Evolutionary conservation across 2,113 vertebrate species (phyloP), one percentile per base, ranked within the genome.

Genomic region (Nycticorax nycticorax): DNA sequence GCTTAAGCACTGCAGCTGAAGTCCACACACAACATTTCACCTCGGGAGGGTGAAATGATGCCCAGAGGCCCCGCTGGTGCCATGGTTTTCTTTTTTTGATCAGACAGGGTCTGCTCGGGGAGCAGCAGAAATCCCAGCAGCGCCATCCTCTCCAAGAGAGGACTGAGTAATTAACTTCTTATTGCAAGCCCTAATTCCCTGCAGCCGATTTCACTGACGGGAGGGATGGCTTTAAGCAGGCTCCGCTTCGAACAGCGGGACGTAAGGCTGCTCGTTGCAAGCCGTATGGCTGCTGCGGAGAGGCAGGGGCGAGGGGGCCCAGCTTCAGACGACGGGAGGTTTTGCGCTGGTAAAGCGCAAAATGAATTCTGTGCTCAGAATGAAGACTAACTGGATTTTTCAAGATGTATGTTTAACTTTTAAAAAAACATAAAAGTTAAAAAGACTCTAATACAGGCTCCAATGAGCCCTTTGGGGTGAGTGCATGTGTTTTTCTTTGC

Each of bases 271-370:
- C 5, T 94, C 37, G 28, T 48, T 69, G 53, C 66, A 73, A 60
- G 89, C 5, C 3, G 53, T 5, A 17, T 1, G 24, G 19, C 63
- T 33, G 50, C 37, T 11, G 33, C 1, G 2, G n/a, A 60, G 35
- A 52, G 56, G 67, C 11, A 35, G 30, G 52, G 26, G 33, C 4
- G 11, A 72, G 39, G 26, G 56, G 76, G 22, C 2, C 2, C 0
- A 0, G 21, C 56, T 84, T 33, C 16, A 63, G 28, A 33, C 0
- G 0, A 11, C 1, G 8, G 2, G 0, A 60, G 20, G n/a, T 19
- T 89, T 89, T 66, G 35, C 15, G 13, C 67, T 64, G 27, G 8
- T 24, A 60, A 39, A 73, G 45, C 2, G 26, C 1, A 2, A 69
- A 82, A 64, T 13, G 10, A 85, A 71, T 32, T 64, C 18, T 10